phyloP scores from a whole-genome alignment of 2,113 vertebrate genomes.

The Barnardius zonarius region DNA sequence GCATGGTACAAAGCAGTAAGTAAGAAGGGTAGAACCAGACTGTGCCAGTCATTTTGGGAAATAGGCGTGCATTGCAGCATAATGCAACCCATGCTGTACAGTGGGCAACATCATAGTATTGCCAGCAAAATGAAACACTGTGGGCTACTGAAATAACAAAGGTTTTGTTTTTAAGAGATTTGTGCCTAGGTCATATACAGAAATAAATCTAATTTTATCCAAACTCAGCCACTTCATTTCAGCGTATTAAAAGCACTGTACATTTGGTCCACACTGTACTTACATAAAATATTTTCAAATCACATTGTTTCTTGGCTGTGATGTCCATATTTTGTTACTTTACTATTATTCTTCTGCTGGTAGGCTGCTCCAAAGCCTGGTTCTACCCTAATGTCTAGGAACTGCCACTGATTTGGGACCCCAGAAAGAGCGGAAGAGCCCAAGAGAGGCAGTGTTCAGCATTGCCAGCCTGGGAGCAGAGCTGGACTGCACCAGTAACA shows the following conservation, averaged over 20 bases:
- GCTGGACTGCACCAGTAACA: no score
- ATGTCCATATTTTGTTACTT: neutral
- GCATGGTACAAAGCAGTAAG: neutral
- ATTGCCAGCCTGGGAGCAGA: neutral
- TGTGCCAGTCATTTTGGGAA: neutral
- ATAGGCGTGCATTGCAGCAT: neutral
- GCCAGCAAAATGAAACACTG: neutral
- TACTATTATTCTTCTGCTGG: neutral
- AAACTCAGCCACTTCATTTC: neutral
- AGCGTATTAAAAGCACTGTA: neutral
- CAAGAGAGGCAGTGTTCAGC: neutral
- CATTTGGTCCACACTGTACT: neutral
- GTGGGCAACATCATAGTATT: neutral
- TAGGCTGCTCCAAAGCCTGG: neutral
- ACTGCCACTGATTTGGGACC: neutral
- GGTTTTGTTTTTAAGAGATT: neutral
- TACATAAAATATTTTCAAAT: neutral
- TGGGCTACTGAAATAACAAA: neutral
- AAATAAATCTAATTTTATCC: neutral
- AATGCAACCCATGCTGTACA: neutral
- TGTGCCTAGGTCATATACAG: neutral
- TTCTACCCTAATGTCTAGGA: neutral
- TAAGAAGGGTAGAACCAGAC: neutral
- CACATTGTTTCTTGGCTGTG: neutral
- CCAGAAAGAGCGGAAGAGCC: neutral